These are phyloP conservation scores for Lophius americanus DNA, from an alignment of 2,797 vertebrate species.

Conservation along the genomic window DNA sequence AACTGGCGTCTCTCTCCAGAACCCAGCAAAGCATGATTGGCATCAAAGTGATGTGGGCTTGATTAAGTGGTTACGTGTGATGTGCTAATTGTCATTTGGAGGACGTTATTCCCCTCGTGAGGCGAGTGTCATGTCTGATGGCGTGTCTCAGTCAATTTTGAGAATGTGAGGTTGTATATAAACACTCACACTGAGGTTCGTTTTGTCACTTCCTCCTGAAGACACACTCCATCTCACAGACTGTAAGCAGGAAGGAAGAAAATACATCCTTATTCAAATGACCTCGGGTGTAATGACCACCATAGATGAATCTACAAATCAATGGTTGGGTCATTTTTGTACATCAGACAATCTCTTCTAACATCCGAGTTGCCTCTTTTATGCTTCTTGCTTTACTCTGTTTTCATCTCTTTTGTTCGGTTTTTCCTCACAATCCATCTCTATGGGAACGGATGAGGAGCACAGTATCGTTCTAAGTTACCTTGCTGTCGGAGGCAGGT, in stretches of 20 bases:
- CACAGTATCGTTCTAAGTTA: constrained; percentile 59
- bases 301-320: constrained; percentile 40
- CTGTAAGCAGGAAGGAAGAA: constrained; percentile 79
- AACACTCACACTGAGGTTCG: constrained; percentile 86
- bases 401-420: constrained; percentile 2
- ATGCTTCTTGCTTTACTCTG: not conserved
- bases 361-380: constrained; percentile 42
- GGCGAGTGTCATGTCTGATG: constrained; percentile 52
- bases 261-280: constrained; percentile 72
- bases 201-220: constrained; percentile 90
- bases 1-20: constrained; percentile 28
- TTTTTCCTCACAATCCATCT: constrained; percentile 33
- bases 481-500: constrained; percentile 94
- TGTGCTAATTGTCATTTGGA: constrained; percentile 39
- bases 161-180: constrained; percentile 72
- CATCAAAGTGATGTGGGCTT: constrained; percentile 56
- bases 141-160: constrained; percentile 54
- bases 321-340: constrained; percentile 45
- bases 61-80: constrained; percentile 39
- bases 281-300: constrained; percentile 53
- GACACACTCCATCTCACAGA: constrained; percentile 88
- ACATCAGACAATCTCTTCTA: constrained; percentile 15
- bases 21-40: constrained; percentile 35
- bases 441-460: constrained; percentile 35
- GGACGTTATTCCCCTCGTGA: constrained; percentile 55